Conservation (phyloP, 1,140 invertebrate species). For the Chelonus insularis region DNA sequence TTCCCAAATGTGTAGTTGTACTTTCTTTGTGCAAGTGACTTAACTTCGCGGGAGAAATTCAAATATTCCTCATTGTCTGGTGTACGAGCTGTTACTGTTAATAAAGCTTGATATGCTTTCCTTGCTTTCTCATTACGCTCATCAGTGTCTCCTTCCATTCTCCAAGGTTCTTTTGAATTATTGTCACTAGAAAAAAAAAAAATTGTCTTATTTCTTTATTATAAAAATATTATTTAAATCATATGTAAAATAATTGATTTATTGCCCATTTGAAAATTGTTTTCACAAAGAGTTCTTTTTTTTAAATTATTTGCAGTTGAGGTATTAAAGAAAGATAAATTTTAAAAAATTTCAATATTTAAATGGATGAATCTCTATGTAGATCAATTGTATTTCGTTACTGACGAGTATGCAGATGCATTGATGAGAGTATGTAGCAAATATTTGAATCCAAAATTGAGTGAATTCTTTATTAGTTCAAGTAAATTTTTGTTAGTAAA, state of each 20-base stretch:
- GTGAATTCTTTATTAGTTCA: no score
- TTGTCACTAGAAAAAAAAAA: slow-evolving; percentile 49
- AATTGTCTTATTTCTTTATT: not conserved
- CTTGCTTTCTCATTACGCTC: slow-evolving; percentile 82
- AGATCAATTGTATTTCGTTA: no score
- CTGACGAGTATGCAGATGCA: no score
- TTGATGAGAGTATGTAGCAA: no score
- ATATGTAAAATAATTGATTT: no score
- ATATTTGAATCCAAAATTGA: no score
- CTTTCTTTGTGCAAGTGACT: slow-evolving; percentile 73
- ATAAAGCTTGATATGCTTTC: slow-evolving; percentile 85
- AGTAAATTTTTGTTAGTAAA: no score
- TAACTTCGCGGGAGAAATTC: slow-evolving; percentile 80
- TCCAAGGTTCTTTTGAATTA: slow-evolving; percentile 75
- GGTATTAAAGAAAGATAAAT: no score
- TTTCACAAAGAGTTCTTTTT: not conserved
- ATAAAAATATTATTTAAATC: not conserved
- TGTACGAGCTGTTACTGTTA: slow-evolving; percentile 86
- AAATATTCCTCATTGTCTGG: slow-evolving; percentile 79
- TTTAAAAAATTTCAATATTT: no score
- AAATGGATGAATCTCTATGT: no score
- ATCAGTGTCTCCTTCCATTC: slow-evolving; percentile 73
- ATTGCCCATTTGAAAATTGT: not conserved
- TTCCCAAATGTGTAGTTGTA: slow-evolving; percentile 82
- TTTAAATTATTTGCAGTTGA: no score